A percentile compares a stretch with the other conserved stretches of the same genome.
Evolutionary conservation across 2,113 vertebrate species (phyloP).

Genomic region (Podarcis raffonei): DNA sequence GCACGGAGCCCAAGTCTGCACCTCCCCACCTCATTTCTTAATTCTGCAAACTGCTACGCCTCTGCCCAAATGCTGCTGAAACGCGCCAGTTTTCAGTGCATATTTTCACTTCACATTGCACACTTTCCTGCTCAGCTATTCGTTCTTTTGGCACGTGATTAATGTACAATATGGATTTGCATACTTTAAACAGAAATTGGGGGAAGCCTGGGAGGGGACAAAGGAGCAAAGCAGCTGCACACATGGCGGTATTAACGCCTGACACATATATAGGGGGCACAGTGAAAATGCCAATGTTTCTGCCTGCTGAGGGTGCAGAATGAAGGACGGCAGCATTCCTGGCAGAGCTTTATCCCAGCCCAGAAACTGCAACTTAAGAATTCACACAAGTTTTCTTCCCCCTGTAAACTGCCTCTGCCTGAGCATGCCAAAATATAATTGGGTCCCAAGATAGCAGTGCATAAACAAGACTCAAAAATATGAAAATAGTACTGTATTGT

Average conservation of each 20-base stretch:
- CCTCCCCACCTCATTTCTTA: neutral
- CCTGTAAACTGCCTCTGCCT: neutral
- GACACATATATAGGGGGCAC: neutral
- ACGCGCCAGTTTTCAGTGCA: neutral
- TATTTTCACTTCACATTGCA: neutral
- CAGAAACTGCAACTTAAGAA: neutral
- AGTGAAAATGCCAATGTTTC: neutral
- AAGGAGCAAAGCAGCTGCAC: neutral
- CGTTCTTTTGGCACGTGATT: neutral
- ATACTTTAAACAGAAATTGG: slow-evolving; percentile 22
- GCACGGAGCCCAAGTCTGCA: neutral
- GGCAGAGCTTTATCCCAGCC: neutral
- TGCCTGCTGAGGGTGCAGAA: neutral
- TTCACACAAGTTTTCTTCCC: neutral
- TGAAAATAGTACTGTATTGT: too few species aligned
- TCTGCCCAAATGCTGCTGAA: neutral
- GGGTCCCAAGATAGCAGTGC: neutral
- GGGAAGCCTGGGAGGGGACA: neutral
- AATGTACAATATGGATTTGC: neutral
- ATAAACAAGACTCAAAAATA: too few species aligned
- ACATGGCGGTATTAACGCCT: neutral
- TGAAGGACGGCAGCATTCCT: too few species aligned
- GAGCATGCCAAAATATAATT: neutral
- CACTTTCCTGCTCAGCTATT: neutral
- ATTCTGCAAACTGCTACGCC: neutral